Evolutionary conservation across 2,797 vertebrate genomes (phyloP).

Genomic region (Oreochromis mossambicus): DNA sequence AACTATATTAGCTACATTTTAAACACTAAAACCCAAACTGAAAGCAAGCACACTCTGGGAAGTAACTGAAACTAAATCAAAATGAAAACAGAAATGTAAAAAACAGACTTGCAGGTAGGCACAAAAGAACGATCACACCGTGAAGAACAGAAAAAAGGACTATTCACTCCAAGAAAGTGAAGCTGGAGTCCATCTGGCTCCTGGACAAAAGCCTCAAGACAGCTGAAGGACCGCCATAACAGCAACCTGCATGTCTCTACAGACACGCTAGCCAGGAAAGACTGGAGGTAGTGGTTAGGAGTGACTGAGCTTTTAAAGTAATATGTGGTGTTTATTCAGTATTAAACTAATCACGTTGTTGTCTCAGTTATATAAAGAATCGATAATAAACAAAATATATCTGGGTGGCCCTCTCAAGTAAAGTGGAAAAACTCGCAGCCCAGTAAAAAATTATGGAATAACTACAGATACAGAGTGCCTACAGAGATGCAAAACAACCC

Average conservation of each 20-base stretch:
- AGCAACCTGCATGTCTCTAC: no score
- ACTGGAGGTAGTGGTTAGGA: no score
- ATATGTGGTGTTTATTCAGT: not conserved
- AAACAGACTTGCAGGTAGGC: not conserved
- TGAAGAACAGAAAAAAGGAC: no score
- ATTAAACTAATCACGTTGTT: not conserved
- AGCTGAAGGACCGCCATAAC: no score
- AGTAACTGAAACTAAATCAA: not conserved
- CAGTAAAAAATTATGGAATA: not conserved
- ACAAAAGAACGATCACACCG: not conserved
- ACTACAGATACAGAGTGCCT: not conserved
- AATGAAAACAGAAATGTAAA: not conserved
- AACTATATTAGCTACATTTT: accelerated
- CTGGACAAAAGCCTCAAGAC: no score
- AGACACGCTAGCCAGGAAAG: no score
- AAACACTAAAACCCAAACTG: not conserved
- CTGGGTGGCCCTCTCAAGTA: not conserved
- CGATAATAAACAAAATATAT: not conserved
- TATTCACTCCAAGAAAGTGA: no score
- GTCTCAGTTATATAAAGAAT: not conserved
- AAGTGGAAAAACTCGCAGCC: not conserved
- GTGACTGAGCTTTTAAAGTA: no score
- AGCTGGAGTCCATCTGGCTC: no score
- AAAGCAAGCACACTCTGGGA: not conserved
- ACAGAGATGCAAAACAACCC: not conserved